Conservation (phyloP, 2,888 invertebrate species). For the Crepidodera aurea region DNA sequence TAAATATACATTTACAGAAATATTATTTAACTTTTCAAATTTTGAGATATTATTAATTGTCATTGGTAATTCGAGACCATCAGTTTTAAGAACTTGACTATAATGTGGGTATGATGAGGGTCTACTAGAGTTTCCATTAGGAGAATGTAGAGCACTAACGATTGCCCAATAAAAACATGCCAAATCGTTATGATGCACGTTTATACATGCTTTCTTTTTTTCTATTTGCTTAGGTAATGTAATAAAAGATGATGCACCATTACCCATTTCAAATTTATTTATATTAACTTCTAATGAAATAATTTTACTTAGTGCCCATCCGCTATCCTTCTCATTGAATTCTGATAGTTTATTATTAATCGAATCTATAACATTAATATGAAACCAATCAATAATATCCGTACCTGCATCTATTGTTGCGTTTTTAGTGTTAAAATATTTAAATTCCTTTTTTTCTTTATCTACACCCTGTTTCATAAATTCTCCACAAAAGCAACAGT, state of each 20-base stretch:
- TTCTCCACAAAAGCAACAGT: background rate
- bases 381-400: slow-evolving; percentile 9
- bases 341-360: slow-evolving; percentile 17
- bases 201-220: slow-evolving; percentile 40
- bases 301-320: slow-evolving; percentile 3
- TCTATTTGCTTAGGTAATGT: slow-evolving; percentile 36
- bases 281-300: slow-evolving; percentile 8
- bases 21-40: slow-evolving; percentile 13
- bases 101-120: background rate
- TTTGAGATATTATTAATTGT: background rate
- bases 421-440: slow-evolving; percentile 12
- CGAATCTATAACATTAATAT: background rate
- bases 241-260: slow-evolving; percentile 41
- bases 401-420: slow-evolving; percentile 1
- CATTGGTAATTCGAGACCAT: background rate
- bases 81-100: background rate
- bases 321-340: background rate
- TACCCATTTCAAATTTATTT: slow-evolving; percentile 35
- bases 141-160: slow-evolving; percentile 40
- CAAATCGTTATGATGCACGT: slow-evolving; percentile 44
- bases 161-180: slow-evolving; percentile 46
- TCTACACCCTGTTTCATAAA: background rate
- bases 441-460: background rate
- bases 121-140: slow-evolving; percentile 39
- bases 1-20: slow-evolving; percentile 7